Conservation (phyloP, 1,140 invertebrate genomes). For the Pollicipes pollicipes region DNA sequence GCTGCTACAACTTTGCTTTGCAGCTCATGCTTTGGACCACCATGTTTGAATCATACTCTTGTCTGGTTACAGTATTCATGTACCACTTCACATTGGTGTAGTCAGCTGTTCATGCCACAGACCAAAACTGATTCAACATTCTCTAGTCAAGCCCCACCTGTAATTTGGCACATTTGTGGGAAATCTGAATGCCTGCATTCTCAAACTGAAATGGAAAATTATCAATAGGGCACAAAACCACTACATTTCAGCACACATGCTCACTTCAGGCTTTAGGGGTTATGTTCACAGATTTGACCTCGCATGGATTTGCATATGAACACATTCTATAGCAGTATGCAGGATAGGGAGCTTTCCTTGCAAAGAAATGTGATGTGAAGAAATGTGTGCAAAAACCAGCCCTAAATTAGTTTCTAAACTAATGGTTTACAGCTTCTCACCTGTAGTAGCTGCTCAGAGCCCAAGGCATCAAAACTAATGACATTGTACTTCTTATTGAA, state of each 20-base stretch:
- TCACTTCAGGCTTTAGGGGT: not conserved
- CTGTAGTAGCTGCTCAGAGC: conserved; percentile 53
- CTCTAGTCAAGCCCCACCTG: too few species aligned
- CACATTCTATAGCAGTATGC: not conserved
- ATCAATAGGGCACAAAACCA: not conserved
- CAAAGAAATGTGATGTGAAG: not conserved
- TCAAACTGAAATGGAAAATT: not conserved
- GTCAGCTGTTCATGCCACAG: too few species aligned
- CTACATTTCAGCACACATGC: not conserved
- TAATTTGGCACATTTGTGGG: too few species aligned
- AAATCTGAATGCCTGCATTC: too few species aligned
- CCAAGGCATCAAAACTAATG: conserved; percentile 66
- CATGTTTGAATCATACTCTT: too few species aligned
- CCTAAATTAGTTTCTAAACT: too few species aligned
- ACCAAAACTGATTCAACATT: too few species aligned
- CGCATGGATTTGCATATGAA: not conserved
- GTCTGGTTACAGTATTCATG: too few species aligned
- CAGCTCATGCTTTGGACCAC: too few species aligned
- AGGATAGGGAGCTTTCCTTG: not conserved
- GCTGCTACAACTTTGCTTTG: too few species aligned
- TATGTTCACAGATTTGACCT: not conserved
- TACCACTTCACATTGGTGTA: too few species aligned
- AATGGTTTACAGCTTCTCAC: conserved; percentile 29
- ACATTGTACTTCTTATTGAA: conserved; percentile 61
- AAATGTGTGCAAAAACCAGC: too few species aligned